phyloP scores from a whole-genome alignment of 1,140 invertebrate species.

The Plectrocnemia conspersa region DNA sequence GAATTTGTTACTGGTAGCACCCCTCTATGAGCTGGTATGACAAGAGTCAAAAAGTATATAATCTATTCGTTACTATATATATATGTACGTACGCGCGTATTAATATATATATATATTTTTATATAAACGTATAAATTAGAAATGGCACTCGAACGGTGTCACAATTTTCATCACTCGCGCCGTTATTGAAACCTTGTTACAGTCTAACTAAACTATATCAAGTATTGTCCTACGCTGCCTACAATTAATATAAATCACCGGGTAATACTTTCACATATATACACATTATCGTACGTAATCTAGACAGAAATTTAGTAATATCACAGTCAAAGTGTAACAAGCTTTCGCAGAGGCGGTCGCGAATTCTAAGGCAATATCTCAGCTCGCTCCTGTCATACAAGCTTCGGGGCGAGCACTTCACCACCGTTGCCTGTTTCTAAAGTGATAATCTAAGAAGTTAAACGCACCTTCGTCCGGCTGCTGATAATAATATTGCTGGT shows the following conservation, averaged over 20 bases:
- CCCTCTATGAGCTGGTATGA: conserved; percentile 54
- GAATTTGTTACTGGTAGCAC: conserved; percentile 55
- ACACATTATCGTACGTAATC: conserved; percentile 6
- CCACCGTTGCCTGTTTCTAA: conserved; percentile 54
- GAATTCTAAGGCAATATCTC: conserved; percentile 28
- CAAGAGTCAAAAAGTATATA: conserved; percentile 48
- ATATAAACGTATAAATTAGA: conserved; percentile 50
- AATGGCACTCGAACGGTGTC: conserved; percentile 51
- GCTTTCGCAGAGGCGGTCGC: conserved; percentile 16
- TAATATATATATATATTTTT: conserved; percentile 32
- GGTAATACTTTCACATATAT: conserved; percentile 1
- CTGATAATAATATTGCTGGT: conserved; percentile 53
- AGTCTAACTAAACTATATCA: conserved; percentile 40
- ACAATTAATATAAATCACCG: not conserved
- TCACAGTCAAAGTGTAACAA: conserved; percentile 41
- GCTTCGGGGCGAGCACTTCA: conserved; percentile 54
- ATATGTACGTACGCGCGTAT: too few relatives aligned
- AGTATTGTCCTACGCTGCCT: conserved; percentile 16
- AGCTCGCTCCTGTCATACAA: conserved; percentile 54
- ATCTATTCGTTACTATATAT: too few relatives aligned
- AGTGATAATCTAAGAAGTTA: conserved; percentile 53
- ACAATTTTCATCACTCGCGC: conserved; percentile 42
- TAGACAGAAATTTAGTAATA: conserved; percentile 44
- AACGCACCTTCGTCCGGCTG: conserved; percentile 54
- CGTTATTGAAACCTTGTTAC: conserved; percentile 51